Base-by-base conservation (phyloP, 2,113 vertebrate species). In the Microtus richardsoni region DNA sequence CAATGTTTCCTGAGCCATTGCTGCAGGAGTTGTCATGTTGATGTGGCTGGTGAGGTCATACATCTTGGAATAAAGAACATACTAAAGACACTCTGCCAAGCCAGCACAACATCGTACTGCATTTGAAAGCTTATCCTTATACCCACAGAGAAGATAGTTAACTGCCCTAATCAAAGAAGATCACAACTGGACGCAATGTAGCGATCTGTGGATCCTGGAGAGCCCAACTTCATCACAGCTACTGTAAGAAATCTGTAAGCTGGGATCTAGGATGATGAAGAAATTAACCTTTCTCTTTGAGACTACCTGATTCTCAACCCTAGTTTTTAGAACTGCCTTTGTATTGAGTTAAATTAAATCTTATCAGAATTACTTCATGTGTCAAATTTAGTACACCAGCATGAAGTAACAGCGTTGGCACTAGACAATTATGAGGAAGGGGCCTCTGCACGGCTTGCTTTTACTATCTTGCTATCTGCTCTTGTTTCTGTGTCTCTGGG, bases 261-360 rank as follows among this genome's bases (percentile, higher is more conserved):
- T 33, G 75, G 19, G n/a, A 30, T 80, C 62, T 82, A 36, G 39
- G 13, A 16, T 52, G 84, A 73, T 49, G 33, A 93, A 80, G 7
- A n/a, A 66, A 80, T 85, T 68, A 79, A 74, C 24, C 7, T 60
- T 90, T 91, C n/a, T 91, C 36, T 64, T 90, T 71, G 78, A 94
- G 49, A 58, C 8, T 64, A 77, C 9, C 19, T 92, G 16, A n/a
- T 39, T 86, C 26, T 14, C 22, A 17, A 7, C 84, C 78, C 21
- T 30, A 44, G 49, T 60, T 89, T 26, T 91, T 91, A 33, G 4
- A n/a, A 39, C 2, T 58, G 30, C 22, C 39, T 44, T 68, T 58
- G 30, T 39, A 66, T 95, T 77, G 68, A 26, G 64, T 58, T 74
- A 22, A 84, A 73, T 21, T 87, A 87, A 89, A 74, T 70, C 21